These are phyloP conservation scores for Brachyalestes nurse DNA, from an alignment of 2,797 vertebrate species.

Conservation along the genomic window DNA sequence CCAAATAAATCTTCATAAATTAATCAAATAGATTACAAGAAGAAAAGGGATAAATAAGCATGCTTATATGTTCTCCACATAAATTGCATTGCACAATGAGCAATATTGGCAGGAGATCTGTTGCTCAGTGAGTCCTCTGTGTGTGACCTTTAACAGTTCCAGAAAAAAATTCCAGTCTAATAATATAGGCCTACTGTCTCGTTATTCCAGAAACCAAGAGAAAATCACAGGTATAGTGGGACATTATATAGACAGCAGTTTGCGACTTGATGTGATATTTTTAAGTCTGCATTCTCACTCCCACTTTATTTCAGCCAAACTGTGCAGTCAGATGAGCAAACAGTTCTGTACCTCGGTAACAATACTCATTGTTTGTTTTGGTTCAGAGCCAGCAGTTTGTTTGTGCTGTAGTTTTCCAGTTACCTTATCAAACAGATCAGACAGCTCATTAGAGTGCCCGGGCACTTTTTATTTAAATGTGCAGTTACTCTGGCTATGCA, in stretches of 20 bases:
- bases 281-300: neutral
- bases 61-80: neutral
- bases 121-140: neutral
- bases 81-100: neutral
- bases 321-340: neutral
- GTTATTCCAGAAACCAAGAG: slow-evolving; percentile 1
- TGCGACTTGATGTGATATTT: neutral
- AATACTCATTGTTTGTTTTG: slow-evolving; percentile 18
- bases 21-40: neutral
- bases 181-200: neutral
- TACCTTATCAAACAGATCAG: slow-evolving; percentile 18
- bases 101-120: too few relatives aligned
- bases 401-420: slow-evolving; percentile 3
- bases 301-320: slow-evolving; percentile 2
- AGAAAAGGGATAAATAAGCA: neutral
- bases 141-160: neutral
- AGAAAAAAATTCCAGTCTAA: neutral
- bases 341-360: neutral
- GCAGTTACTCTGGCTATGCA: neutral
- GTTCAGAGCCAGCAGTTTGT: slow-evolving; percentile 15
- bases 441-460: slow-evolving; percentile 19
- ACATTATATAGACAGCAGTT: neutral
- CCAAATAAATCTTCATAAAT: too few relatives aligned
- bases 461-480: neutral
- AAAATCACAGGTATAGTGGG: neutral